Evolutionary conservation across 2,888 invertebrate species (phyloP).

Genomic region (Resseliella maxima): DNA sequence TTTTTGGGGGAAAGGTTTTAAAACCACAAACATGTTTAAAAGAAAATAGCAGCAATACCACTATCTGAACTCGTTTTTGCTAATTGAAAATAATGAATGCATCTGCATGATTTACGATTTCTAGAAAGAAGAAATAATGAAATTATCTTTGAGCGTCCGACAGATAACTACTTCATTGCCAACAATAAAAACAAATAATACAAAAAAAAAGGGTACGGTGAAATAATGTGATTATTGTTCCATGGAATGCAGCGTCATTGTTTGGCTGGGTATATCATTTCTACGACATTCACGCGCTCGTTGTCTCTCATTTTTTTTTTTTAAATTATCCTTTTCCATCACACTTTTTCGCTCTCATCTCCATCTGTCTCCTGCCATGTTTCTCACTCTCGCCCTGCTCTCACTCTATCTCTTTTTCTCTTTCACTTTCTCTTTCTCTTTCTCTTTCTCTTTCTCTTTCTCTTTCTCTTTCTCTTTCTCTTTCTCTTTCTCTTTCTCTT

Average conservation of each 20-base stretch:
- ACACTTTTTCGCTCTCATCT: too few relatives aligned
- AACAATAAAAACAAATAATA: slow-evolving; percentile 6
- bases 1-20: background rate
- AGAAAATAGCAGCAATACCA: too few relatives aligned
- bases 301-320: too few relatives aligned
- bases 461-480: too few relatives aligned
- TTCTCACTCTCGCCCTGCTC: too few relatives aligned
- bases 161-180: background rate
- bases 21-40: too few relatives aligned
- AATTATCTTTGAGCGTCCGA: background rate
- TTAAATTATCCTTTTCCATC: too few relatives aligned
- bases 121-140: background rate
- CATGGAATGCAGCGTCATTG: slow-evolving; percentile 44
- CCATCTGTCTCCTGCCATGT: too few relatives aligned
- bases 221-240: slow-evolving; percentile 31
- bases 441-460: too few relatives aligned
- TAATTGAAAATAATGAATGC: slow-evolving; percentile 22
- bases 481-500: too few relatives aligned
- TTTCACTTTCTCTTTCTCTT: too few relatives aligned
- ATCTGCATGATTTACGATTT: slow-evolving; percentile 22
- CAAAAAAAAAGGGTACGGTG: background rate
- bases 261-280: background rate
- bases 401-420: too few relatives aligned
- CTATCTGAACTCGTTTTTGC: background rate
- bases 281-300: background rate